Percentiles rank a stretch among this genome's conserved stretches.
Evolutionary conservation across 2,797 vertebrate species (phyloP).

Genomic region (Melanotaenia pygmaea): DNA sequence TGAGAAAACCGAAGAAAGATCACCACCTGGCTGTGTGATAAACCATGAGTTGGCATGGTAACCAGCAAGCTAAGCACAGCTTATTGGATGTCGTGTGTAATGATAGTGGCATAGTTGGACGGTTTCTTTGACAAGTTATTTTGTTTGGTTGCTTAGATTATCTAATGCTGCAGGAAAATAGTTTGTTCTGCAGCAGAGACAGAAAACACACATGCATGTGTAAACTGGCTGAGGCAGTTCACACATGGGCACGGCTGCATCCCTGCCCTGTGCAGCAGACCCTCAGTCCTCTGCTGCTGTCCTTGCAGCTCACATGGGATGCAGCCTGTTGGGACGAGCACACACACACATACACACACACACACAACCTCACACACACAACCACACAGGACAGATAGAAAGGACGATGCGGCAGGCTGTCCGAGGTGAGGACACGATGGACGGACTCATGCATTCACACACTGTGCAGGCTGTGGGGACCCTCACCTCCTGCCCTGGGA

Average conservation of each 20-base stretch:
- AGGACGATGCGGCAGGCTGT: slow-evolving; percentile 65
- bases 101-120: slow-evolving; percentile 50
- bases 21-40: slow-evolving; percentile 53
- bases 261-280: slow-evolving; percentile 56
- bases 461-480: slow-evolving; percentile 70
- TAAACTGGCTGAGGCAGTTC: slow-evolving; percentile 36
- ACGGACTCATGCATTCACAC: slow-evolving; percentile 35
- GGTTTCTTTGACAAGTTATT: slow-evolving; percentile 41
- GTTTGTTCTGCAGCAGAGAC: slow-evolving; percentile 18
- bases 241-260: slow-evolving; percentile 29
- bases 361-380: neutral
- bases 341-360: slow-evolving; percentile 37
- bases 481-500: slow-evolving; percentile 88
- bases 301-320: slow-evolving; percentile 68
- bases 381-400: slow-evolving; percentile 47
- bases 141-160: slow-evolving; percentile 44
- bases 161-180: slow-evolving; percentile 24
- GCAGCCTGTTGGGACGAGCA: slow-evolving; percentile 61
- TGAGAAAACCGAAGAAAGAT: slow-evolving; percentile 33
- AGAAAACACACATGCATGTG: neutral
- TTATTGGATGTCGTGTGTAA: slow-evolving; percentile 55
- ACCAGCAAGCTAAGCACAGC: slow-evolving; percentile 53
- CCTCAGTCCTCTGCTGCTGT: slow-evolving; percentile 68
- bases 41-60: slow-evolving; percentile 59
- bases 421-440: slow-evolving; percentile 69